Conservation (phyloP, 2,888 invertebrate species). For the Atethmia centrago region DNA sequence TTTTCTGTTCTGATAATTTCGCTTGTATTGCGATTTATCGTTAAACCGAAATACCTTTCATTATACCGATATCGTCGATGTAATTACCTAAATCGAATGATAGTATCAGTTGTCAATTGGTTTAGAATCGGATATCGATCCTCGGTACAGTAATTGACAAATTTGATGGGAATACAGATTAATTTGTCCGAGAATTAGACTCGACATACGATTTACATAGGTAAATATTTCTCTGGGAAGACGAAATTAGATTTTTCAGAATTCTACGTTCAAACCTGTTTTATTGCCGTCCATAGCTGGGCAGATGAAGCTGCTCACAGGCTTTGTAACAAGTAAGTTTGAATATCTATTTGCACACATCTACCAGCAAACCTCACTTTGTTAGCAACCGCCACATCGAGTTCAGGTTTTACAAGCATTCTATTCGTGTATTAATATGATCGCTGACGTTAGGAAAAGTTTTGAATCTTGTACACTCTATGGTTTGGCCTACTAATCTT, state of each 20-base stretch:
- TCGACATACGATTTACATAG: neutral
- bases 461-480: too few species aligned
- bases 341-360: neutral
- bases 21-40: slow-evolving; percentile 30
- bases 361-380: slow-evolving; percentile 8
- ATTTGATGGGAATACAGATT: slow-evolving; percentile 60
- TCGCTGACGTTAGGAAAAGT: too few species aligned
- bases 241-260: neutral
- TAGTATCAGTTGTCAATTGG: slow-evolving; percentile 57
- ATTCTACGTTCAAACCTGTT: neutral
- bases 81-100: slow-evolving; percentile 55
- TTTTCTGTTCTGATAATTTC: slow-evolving; percentile 14
- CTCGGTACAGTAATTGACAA: slow-evolving; percentile 45
- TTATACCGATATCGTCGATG: slow-evolving; percentile 39
- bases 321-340: neutral
- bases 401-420: slow-evolving; percentile 39
- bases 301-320: neutral
- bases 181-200: slow-evolving; percentile 35
- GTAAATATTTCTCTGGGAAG: too few species aligned
- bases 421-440: slow-evolving; percentile 34
- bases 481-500: too few species aligned
- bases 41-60: slow-evolving; percentile 38
- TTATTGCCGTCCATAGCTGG: neutral
- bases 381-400: too few species aligned
- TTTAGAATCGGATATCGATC: slow-evolving; percentile 49